A percentile compares a stretch with the other conserved stretches of the same genome.
Evolutionary conservation across 2,113 vertebrate genomes (phyloP).

Genomic region (Cepphus grylle): DNA sequence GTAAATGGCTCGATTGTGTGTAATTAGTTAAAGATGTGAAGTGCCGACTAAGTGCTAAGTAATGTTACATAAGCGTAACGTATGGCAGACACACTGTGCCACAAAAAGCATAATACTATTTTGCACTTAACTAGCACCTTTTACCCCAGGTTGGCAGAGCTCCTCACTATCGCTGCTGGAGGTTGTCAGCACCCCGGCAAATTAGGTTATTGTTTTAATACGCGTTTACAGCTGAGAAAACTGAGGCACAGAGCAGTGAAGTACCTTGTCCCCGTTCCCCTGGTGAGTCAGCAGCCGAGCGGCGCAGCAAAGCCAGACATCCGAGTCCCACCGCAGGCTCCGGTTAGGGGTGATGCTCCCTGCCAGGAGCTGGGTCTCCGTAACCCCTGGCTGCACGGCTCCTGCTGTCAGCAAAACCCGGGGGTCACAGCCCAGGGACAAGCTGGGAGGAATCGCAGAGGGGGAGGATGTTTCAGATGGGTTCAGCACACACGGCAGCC

Average conservation of each 20-base stretch:
- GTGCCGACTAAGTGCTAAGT: slow-evolving; percentile 13
- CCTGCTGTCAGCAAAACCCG: neutral
- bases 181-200: neutral
- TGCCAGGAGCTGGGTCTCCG: neutral
- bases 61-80: neutral
- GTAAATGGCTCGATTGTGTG: neutral
- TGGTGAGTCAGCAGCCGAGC: neutral
- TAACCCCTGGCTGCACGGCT: neutral
- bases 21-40: slow-evolving; percentile 53
- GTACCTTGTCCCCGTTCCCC: neutral
- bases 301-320: neutral
- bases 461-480: neutral
- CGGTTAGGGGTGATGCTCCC: neutral
- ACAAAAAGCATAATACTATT: neutral
- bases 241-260: neutral
- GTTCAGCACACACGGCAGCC: neutral
- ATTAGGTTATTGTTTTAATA: slow-evolving; percentile 20
- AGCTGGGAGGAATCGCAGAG: neutral
- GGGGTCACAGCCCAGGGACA: neutral
- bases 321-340: neutral
- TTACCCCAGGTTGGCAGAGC: slow-evolving; percentile 17
- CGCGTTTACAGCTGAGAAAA: neutral
- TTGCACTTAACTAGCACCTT: slow-evolving; percentile 29
- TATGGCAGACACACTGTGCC: slow-evolving; percentile 2
- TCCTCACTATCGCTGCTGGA: neutral